Evolutionary conservation across 2,113 vertebrate species (phyloP).

Genomic region (Macrotus californicus): DNA sequence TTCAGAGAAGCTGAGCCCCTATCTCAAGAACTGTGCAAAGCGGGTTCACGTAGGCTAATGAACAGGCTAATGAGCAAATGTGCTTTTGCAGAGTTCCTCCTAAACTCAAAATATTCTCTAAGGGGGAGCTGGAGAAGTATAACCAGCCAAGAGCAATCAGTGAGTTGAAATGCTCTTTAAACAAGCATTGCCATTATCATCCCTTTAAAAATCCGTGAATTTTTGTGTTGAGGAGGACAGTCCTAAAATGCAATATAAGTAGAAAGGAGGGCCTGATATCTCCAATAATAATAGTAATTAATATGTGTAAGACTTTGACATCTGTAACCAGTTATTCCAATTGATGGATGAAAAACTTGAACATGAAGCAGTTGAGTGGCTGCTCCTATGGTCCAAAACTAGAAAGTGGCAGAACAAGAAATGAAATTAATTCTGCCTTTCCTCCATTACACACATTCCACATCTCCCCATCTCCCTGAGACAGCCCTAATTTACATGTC

Average conservation of each 20-base stretch:
- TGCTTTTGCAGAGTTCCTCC: background rate
- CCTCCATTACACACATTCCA: accelerated
- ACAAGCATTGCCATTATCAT: background rate
- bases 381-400: background rate
- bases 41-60: background rate
- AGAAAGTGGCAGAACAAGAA: background rate
- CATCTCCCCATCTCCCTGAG: background rate
- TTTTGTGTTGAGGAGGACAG: background rate
- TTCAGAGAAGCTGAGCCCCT: background rate
- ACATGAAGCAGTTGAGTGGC: background rate
- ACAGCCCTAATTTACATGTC: background rate
- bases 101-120: background rate
- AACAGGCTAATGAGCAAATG: background rate
- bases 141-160: background rate
- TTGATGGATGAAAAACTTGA: background rate
- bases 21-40: background rate
- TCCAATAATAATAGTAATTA: background rate
- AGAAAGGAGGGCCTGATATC: background rate
- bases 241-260: background rate
- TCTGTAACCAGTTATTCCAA: background rate
- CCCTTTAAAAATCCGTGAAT: background rate
- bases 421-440: background rate
- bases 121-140: background rate
- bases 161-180: background rate
- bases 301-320: background rate